These are phyloP conservation scores for Sandelia bainsii DNA, from an alignment of 2,797 vertebrate genomes.

Conservation along the genomic window DNA sequence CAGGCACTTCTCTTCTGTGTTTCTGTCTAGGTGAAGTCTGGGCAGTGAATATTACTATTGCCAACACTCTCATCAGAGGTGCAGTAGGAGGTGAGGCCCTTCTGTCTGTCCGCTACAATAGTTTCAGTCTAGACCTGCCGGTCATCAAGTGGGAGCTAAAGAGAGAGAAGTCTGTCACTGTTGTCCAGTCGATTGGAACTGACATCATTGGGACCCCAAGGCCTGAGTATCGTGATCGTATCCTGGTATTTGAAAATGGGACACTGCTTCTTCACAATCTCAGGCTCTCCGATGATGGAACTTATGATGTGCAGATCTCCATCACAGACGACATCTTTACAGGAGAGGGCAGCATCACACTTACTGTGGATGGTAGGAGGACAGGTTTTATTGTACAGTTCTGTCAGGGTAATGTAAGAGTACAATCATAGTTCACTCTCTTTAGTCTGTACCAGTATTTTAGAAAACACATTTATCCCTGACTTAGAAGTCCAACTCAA, in stretches of 20 bases:
- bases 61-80: slow-evolving; percentile 86
- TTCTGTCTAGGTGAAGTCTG: slow-evolving; percentile 82
- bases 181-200: slow-evolving; percentile 95
- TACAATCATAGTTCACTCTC: background rate
- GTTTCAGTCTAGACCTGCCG: slow-evolving; percentile 90
- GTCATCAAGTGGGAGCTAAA: slow-evolving; percentile 97
- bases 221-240: slow-evolving; percentile 92
- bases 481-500: background rate
- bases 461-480: background rate
- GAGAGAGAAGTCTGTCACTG: slow-evolving; percentile 91
- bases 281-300: slow-evolving; percentile 90
- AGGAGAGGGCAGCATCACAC: slow-evolving; percentile 93
- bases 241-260: slow-evolving; percentile 94
- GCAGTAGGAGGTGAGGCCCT: slow-evolving; percentile 89
- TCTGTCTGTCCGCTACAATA: slow-evolving; percentile 92
- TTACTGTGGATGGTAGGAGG: slow-evolving; percentile 93
- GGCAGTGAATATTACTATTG: slow-evolving; percentile 93
- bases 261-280: slow-evolving; percentile 94
- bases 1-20: background rate
- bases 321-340: slow-evolving; percentile 96
- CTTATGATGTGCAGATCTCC: slow-evolving; percentile 95
- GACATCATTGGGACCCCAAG: slow-evolving; percentile 94
- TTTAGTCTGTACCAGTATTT: background rate
- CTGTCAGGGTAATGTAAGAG: background rate
- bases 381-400: background rate